Conservation (phyloP, 1,140 invertebrate species). For the Drosophila bipectinata region DNA sequence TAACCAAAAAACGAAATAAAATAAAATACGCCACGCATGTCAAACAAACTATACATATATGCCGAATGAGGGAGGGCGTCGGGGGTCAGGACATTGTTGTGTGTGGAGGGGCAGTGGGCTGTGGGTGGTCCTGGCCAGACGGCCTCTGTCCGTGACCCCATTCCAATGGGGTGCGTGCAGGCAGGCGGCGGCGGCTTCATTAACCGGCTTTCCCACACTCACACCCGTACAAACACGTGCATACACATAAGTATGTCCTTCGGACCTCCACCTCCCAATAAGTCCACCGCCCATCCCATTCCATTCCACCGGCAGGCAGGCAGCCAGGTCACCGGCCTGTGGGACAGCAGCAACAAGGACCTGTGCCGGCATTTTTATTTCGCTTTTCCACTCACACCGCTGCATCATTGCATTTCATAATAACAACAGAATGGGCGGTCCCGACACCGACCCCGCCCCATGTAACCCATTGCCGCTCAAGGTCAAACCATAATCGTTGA, state of each 20-base stretch:
- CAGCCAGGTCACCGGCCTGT: slow-evolving; percentile 41
- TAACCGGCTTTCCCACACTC: slow-evolving; percentile 52
- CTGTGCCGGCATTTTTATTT: slow-evolving; percentile 55
- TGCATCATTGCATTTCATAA: slow-evolving; percentile 59
- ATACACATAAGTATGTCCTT: slow-evolving; percentile 45
- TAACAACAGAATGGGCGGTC: slow-evolving; percentile 21
- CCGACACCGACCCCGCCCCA: slow-evolving; percentile 11
- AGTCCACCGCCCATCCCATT: slow-evolving; percentile 18
- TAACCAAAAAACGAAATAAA: slow-evolving; percentile 73
- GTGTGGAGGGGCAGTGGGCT: neutral
- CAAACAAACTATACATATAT: slow-evolving; percentile 43
- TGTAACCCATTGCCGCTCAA: slow-evolving; percentile 77
- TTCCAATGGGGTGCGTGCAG: slow-evolving; percentile 74
- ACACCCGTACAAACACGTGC: slow-evolving; percentile 24
- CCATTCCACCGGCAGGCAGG: neutral
- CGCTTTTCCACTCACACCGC: slow-evolving; percentile 60
- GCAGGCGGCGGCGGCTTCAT: slow-evolving; percentile 62
- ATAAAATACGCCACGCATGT: slow-evolving; percentile 42
- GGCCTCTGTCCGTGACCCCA: slow-evolving; percentile 70
- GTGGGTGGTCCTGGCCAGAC: slow-evolving; percentile 36
- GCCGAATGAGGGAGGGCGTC: neutral
- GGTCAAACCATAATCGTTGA: slow-evolving; percentile 82
- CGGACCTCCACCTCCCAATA: slow-evolving; percentile 3
- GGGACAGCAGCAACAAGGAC: slow-evolving; percentile 32
- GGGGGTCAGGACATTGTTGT: slow-evolving; percentile 56